Evolutionary conservation across 1,140 invertebrate species (phyloP), one percentile per base, ranked within the genome.

Genomic region (Amphibalanus amphitrite): DNA sequence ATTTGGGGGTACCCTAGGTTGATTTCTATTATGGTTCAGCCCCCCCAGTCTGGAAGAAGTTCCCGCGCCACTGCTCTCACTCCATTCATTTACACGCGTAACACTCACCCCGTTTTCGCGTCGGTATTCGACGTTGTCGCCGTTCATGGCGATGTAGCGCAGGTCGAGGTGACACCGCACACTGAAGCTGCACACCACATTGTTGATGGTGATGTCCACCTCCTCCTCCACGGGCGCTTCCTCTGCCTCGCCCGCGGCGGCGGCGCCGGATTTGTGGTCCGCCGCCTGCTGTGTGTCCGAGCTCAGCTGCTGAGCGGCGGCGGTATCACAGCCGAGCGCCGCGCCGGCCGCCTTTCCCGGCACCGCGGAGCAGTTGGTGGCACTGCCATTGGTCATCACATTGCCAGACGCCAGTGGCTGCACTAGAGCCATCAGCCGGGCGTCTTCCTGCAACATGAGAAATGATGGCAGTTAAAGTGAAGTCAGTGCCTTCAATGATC

Each of bases 181-280:
- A 84, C 89, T 95, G 84, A 98, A 99, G 82, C 90, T 96, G 81
- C 94, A 97, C 74, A 99, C 95, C 76, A 99, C 95, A 86, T 99
- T 99, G 82, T 93, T 97, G 80, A 99, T 96, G 77, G 92, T 88
- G 78, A 98, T 96, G 80, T 95, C 92, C 78, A 95, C 86, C 81
- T 85, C 86, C 28, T 69, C 71, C 25, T 72, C 72, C 64, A 38
- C 47, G 38, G 38, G 38, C 47, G 10, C 47, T 20, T 59, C 47
- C 47, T 59, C 47, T 20, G 3, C 17, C 17, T 59, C 47, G 17
- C 23, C 33, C 15, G 33, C 33, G 4, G 33, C 33, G 4, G 33
- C 33, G 33, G 33, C 4, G 33, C 33, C 15, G 33, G 33, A 6
- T 4, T 15, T 38, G 33, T 38, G 33, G 33, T 38, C 33, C 15